Evolutionary conservation across 2,113 vertebrate genomes (phyloP), one percentile per base, ranked within the genome.

Genomic region (Ptilorrhoa leucosticta): DNA sequence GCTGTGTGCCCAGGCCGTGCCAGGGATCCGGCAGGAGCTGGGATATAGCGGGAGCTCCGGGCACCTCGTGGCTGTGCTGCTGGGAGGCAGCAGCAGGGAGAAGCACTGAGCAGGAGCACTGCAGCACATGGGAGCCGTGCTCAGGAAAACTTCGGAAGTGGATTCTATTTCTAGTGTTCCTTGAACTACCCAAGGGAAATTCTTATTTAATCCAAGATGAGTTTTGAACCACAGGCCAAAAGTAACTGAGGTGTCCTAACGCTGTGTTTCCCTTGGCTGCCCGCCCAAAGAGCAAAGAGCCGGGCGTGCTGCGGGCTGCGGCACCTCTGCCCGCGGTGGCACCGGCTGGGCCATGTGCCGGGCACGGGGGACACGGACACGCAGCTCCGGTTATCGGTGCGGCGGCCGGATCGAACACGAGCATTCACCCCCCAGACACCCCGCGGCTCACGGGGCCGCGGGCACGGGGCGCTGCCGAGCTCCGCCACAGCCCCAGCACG

Each of bases 1-100:
- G 10, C n/a, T 2, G 4, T 2, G 40, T 4, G 57, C 33, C 37
- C 45, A 4, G 35, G 53, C 47, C 3, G 1, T 1, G 54, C 30
- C 4, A 4, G 10, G 26, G 57, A 7, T 0, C 5, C 2, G 5
- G 61, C 51, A 22, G n/a, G 17, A 33, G 0, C 40, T 2, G 12
- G 44, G 48, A 13, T 3, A 4, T 58, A 15, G 63, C 60, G 10
- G 65, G 17, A 82, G 54, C 65, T 65, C 11, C 5, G 82, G n/a
- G 61, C 27, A 13, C 22, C 14, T 10, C 6, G 35, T 1, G 37
- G 44, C 20, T 5, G 53, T 4, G 45, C 47, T 66, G 61, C 50
- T 9, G 44, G 35, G n/a, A 8, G 37, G 15, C 30, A 24, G 76
- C 44, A 15, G 63, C 72, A n/a, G 45, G 30, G 39, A 18, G 24